Evolutionary conservation across 1,140 invertebrate species (phyloP).

Genomic region (Andricus grossulariae): DNA sequence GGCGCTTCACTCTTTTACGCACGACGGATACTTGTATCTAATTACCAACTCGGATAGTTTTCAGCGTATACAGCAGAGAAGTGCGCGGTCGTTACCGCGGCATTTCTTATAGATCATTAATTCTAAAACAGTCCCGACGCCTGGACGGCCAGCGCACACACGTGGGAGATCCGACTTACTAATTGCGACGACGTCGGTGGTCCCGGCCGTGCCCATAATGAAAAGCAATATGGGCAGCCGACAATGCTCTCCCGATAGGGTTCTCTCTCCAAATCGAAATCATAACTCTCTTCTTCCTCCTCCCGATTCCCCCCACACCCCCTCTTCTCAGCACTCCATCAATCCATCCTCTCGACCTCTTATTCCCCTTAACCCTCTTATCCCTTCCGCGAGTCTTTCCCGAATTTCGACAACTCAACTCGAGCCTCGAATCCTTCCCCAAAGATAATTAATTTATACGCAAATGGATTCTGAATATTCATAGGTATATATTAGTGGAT

Average conservation of each 20-base stretch:
- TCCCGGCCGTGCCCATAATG: slow-evolving; percentile 55
- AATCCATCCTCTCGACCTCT: slow-evolving; percentile 35
- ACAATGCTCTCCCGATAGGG: slow-evolving; percentile 51
- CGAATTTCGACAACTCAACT: too few relatives aligned
- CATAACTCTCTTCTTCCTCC: slow-evolving; percentile 52
- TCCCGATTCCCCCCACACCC: slow-evolving; percentile 30
- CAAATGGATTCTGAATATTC: too few relatives aligned
- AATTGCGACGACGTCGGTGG: slow-evolving; percentile 59
- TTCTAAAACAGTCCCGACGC: slow-evolving; percentile 56
- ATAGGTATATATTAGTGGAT: slow-evolving; percentile 30
- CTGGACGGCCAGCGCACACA: slow-evolving; percentile 57
- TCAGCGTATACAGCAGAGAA: slow-evolving; percentile 52
- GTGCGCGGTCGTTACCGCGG: slow-evolving; percentile 57
- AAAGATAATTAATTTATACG: too few relatives aligned
- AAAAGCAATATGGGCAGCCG: slow-evolving; percentile 59
- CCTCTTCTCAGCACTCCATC: slow-evolving; percentile 35
- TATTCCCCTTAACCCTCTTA: neutral
- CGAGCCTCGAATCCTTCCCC: too few relatives aligned
- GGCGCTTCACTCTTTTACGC: slow-evolving; percentile 50
- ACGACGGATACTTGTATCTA: slow-evolving; percentile 53
- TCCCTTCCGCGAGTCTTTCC: slow-evolving; percentile 19
- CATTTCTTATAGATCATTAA: slow-evolving; percentile 61
- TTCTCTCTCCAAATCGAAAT: slow-evolving; percentile 56
- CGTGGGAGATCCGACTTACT: slow-evolving; percentile 59
- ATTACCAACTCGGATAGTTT: slow-evolving; percentile 58